Percentiles rank a stretch among this genome's conserved stretches.
Conservation (phyloP, 2,797 vertebrate genomes). For the Crossoptilon crossoptilon region DNA sequence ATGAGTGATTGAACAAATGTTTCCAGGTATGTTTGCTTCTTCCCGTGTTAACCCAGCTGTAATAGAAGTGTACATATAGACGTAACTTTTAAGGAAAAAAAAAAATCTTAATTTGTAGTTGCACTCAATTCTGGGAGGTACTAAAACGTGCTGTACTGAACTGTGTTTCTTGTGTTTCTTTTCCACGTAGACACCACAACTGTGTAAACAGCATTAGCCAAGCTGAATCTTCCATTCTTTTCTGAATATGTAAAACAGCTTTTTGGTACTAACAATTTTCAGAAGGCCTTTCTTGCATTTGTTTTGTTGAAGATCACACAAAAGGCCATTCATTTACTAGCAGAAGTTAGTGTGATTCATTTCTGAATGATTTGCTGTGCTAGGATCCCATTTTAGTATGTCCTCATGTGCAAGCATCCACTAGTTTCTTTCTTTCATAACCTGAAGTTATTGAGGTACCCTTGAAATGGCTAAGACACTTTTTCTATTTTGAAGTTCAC, state of each 20-base stretch:
- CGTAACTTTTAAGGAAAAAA: background rate
- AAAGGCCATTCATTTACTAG: background rate
- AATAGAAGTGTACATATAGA: background rate
- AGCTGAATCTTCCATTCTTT: background rate
- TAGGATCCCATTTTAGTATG: background rate
- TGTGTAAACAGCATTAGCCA: background rate
- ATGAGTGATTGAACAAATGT: background rate
- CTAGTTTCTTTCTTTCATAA: background rate
- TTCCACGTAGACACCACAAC: background rate
- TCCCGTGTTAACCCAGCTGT: background rate
- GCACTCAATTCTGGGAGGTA: background rate
- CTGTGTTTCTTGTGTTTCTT: background rate
- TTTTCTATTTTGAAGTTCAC: background rate
- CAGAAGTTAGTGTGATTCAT: background rate
- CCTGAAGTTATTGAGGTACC: background rate
- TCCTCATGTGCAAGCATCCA: background rate
- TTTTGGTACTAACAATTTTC: background rate
- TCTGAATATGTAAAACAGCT: background rate
- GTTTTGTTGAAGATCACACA: background rate
- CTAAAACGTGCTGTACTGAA: background rate
- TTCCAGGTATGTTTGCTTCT: slow-evolving; percentile 1
- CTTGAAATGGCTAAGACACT: background rate
- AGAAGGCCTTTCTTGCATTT: background rate
- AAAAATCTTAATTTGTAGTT: background rate
- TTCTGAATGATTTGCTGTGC: background rate